phyloP scores from a whole-genome alignment of 2,888 invertebrate species.

The Melanostoma scalare region DNA sequence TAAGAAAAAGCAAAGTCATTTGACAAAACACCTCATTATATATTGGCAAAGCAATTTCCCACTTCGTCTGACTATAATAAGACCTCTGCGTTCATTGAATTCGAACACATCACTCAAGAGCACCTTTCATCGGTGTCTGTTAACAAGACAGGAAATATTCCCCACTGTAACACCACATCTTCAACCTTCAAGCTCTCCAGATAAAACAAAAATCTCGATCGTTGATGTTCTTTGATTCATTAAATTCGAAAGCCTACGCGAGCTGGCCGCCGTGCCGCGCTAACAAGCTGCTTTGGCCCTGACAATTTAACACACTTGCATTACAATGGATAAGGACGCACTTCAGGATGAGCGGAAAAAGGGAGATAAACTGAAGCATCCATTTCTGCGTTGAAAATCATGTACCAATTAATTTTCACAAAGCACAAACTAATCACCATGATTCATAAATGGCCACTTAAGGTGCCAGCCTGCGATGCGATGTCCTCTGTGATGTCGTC shows the following conservation, averaged over 20 bases:
- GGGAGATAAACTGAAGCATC: conserved; percentile 26
- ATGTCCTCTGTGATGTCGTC: conserved; percentile 58
- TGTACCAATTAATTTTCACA: conserved; percentile 75
- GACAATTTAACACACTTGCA: conserved; percentile 49
- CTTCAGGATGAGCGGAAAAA: conserved; percentile 10
- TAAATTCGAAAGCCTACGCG: conserved; percentile 52
- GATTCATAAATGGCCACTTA: conserved; percentile 72
- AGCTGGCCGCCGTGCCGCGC: neutral
- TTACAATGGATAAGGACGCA: conserved; percentile 18
- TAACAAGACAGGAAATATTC: neutral
- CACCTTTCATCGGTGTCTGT: conserved; percentile 12
- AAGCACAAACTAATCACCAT: conserved; percentile 74
- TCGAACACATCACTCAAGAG: conserved; percentile 48
- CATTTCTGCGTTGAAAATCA: conserved; percentile 56
- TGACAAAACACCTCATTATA: conserved; percentile 37
- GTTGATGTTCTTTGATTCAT: conserved; percentile 40
- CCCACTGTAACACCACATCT: neutral
- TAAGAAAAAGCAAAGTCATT: neutral
- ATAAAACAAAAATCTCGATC: conserved; percentile 16
- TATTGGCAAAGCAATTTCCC: conserved; percentile 53
- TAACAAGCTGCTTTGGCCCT: conserved; percentile 66
- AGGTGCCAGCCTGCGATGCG: conserved; percentile 48
- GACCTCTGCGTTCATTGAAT: conserved; percentile 49
- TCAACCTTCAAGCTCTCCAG: neutral
- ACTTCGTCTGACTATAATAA: conserved; percentile 44